A percentile compares a stretch with the other conserved stretches of the same genome.
Conservation (phyloP, 2,113 vertebrate species). For the Myotis lucifugus region DNA sequence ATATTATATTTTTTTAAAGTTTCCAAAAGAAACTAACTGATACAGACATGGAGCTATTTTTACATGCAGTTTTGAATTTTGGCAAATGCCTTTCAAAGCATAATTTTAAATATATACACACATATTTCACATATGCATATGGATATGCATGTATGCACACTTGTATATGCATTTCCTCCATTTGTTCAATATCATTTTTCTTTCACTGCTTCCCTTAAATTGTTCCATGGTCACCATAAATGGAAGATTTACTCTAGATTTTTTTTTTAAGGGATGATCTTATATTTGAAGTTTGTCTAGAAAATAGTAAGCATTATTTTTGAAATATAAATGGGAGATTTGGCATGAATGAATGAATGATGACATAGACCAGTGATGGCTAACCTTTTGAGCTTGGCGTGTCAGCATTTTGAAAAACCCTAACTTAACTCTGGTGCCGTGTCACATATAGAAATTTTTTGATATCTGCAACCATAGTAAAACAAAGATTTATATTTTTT, state of each 20-base stretch:
- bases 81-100: constrained; percentile 73
- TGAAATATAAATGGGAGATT: constrained; percentile 32
- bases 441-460: too few species aligned
- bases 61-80: constrained; percentile 72
- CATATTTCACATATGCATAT: constrained; percentile 76
- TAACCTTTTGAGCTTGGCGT: too few species aligned
- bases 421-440: too few species aligned
- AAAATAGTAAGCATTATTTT: constrained; percentile 44
- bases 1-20: constrained; percentile 78
- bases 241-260: constrained; percentile 59
- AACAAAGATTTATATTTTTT: too few species aligned
- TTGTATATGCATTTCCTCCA: constrained; percentile 53
- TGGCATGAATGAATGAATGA: not conserved
- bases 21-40: constrained; percentile 82
- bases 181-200: constrained; percentile 70
- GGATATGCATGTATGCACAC: constrained; percentile 64
- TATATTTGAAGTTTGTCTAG: constrained; percentile 40
- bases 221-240: constrained; percentile 64
- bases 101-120: constrained; percentile 74
- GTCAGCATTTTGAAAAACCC: too few species aligned
- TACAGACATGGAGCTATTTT: constrained; percentile 85
- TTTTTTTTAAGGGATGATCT: constrained; percentile 57
- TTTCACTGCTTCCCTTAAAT: constrained; percentile 70
- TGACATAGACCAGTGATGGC: not conserved
- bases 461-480: too few species aligned